Evolutionary conservation across 2,888 invertebrate species (phyloP), one percentile per base, ranked within the genome.

Genomic region (Hirtodrosophila histrioides): DNA sequence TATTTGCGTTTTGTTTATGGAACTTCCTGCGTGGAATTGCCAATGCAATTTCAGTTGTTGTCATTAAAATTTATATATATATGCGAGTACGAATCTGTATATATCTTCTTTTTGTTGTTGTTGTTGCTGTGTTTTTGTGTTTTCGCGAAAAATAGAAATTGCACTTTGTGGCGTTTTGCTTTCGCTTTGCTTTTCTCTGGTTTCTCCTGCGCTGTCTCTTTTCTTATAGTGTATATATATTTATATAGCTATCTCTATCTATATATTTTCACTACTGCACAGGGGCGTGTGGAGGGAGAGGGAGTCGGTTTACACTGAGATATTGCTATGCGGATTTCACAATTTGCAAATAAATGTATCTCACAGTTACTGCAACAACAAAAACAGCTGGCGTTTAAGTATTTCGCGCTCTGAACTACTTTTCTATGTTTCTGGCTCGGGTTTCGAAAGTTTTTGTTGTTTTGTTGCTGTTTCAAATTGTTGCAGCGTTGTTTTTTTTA

Each of bases 391-490:
- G 45, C 43, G 27, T 17, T 48, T 40, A 31, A 35, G 36, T 67
- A 69, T 69, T 75, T 68, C 75, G 70, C 69, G 75, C 75, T 86
- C 63, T 81, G 88, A 71, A 73, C 89, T 89, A 84, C 76, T 89
- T 89, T 88, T 70, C 65, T 71, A 67, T 75, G 64, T 71, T 37
- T 64, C 58, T 45, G 65, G 62, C 57, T 70, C 61, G 61, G 60
- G 58, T 88, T 89, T 89, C 85, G 89, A 89, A 88, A 89, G 88
- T 88, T 83, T 66, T 49, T 62, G 40, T 11, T 54, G 31, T 54
- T 66, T 56, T 41, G 17, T 45, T 60, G 57, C 44, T 50, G 39
- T 55, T 51, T 56, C 49, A 72, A 76, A 76, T 70, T 69, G 68
- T 68, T 61, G 73, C 71, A 58, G 54, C 58, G 49, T 58, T 40